Base-by-base conservation (phyloP, 2,888 invertebrate species). In the Eretmocerus hayati region DNA sequence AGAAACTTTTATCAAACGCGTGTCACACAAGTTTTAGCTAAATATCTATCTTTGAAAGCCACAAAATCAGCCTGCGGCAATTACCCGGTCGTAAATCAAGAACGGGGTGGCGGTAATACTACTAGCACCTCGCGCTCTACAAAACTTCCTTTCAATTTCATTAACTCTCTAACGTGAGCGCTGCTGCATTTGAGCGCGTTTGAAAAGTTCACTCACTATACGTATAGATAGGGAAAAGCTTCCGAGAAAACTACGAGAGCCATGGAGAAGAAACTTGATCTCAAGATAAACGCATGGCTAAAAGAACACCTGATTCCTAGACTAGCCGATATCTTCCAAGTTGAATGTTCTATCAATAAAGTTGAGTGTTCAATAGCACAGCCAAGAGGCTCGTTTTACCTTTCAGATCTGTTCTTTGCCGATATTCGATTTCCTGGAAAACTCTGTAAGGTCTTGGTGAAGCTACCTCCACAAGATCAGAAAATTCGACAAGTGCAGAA, bases 391-490 rank as follows among this genome's bases (percentile, higher is more conserved):
- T 41, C 56, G 20, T 52, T 54, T 35, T 65, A 46, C 41, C 0
- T 62, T 3, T 63, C 64, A 3, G 35, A 23, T 18, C 52, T 61
- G 4, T 56, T 51, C 23, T 59, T 59, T 23, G 19, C 62, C 6
- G 53, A 39, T 4, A 37, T 66, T 15, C 43, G 33, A 5, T 56
- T 54, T 16, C 42, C 44, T 19, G 33, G 35, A 5, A 16, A 8
- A 2, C 13, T 35, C 1, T 19, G 44, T 2, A n/a, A 19, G 1
- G 26, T 15, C 6, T 2, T 47, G 2, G 42, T 53, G 3, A 53
- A 50, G 30, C 13, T 47, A 6, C 46, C 44, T 1, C 8, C 21
- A 2, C 32, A 33, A 5, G 33, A 44, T 26, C 30, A 30, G 1
- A 11, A 4, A 1, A 3, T 11, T 2, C 5, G 8, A 21, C 6